A percentile compares a stretch with the other conserved stretches of the same genome.
Conservation (phyloP, 2,797 vertebrate species). For the Pseudochirops corinnae region DNA sequence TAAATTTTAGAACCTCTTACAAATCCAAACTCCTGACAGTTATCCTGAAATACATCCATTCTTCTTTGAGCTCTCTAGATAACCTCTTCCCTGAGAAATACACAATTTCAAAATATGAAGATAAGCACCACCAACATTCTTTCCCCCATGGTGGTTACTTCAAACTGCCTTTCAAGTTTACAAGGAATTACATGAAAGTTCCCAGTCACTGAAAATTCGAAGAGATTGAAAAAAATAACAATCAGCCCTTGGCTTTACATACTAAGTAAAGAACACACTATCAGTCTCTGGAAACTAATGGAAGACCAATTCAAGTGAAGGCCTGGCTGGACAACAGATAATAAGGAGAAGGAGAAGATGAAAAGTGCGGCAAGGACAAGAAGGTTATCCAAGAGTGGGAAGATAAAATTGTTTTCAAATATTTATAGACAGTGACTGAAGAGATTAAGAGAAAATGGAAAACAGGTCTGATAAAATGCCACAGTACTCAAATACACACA, state of each 20-base stretch:
- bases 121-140: neutral
- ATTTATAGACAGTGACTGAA: slow-evolving; percentile 56
- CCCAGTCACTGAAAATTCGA: neutral
- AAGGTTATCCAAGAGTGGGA: neutral
- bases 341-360: slow-evolving; percentile 32
- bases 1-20: slow-evolving; percentile 34
- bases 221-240: neutral
- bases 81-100: slow-evolving; percentile 37
- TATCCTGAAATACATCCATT: slow-evolving; percentile 43
- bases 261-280: neutral
- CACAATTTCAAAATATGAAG: neutral
- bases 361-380: slow-evolving; percentile 11
- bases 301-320: slow-evolving; percentile 39
- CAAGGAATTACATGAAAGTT: slow-evolving; percentile 43
- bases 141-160: neutral
- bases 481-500: slow-evolving; percentile 55
- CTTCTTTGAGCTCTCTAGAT: slow-evolving; percentile 2
- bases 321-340: slow-evolving; percentile 14
- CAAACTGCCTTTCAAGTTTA: slow-evolving; percentile 1
- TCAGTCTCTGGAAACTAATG: slow-evolving; percentile 40
- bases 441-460: slow-evolving; percentile 61
- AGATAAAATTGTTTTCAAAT: slow-evolving; percentile 59
- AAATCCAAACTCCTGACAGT: slow-evolving; percentile 39
- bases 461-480: slow-evolving; percentile 72
- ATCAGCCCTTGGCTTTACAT: neutral